Evolutionary conservation across 92 coral and sea anemone species (phyloP), one percentile per base, ranked within the genome.

Genomic region (Nematostella vectensis): DNA sequence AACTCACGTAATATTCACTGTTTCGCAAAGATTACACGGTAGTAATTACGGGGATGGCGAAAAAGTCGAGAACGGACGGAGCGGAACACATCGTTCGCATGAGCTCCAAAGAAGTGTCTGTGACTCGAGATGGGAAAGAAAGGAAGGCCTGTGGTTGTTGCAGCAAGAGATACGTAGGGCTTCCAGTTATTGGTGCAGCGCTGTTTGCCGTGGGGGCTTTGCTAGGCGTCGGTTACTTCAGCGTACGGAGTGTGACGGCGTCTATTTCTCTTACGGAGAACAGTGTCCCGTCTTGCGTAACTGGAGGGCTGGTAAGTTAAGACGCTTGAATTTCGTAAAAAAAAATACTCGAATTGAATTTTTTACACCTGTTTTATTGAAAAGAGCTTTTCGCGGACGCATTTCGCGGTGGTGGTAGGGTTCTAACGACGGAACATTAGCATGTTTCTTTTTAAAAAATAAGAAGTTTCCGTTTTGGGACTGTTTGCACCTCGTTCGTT

Each of bases 151-250:
- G 88, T 39, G 53, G 45, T 8, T 77, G 94, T 25, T 85, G 88
- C 48, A 69, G 74, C 15, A 80, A 66, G 65, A 73, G 76, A 30
- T 64, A 74, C 25, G 36, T 80, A 18, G 87, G 75, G 1, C 65
- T 85, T 2, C 79, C 79, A 2, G 40, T 85, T 22, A 51, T 76
- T 2, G 94, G 94, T 37, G 59, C 69, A 22, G 74, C 94, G 12
- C 61, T 85, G 11, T 43, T 85, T 40, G 78, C 94, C 21, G 83
- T 85, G 30, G 94, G 88, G 0, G 52, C 75, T 18, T 67, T 85
- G 13, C 83, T 85, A 26, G 80, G 82, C 1, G 63, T 85, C 59
- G 94, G 79, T 1, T 71, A 67, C 31, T 85, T 70, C 56, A 85
- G 94, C 65, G 51, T 85, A 29, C 62, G 28, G 21, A 39, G 62